Evolutionary conservation across 1,140 invertebrate species (phyloP).

Genomic region (Microplitis demolitor): DNA sequence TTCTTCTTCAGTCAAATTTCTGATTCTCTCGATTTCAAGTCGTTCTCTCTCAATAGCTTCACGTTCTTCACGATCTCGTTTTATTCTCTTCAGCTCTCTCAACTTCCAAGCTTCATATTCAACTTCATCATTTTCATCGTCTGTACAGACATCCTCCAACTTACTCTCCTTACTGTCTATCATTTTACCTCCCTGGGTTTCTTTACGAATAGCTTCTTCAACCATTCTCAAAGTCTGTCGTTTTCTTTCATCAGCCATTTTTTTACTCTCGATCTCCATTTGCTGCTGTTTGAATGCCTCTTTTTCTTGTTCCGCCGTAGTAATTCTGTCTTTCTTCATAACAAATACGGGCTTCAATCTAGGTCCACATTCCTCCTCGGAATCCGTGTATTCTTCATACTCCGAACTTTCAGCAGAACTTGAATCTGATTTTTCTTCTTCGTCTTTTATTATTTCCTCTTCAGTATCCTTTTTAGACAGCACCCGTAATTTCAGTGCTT

Average conservation of each 20-base stretch:
- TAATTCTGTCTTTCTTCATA: conserved; percentile 90
- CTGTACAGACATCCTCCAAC: conserved; percentile 90
- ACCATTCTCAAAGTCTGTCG: conserved; percentile 88
- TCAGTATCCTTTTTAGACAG: conserved; percentile 72
- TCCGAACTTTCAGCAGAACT: conserved; percentile 78
- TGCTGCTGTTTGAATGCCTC: conserved; percentile 84
- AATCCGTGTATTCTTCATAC: conserved; percentile 88
- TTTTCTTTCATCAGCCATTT: conserved; percentile 68
- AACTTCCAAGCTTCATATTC: conserved; percentile 99
- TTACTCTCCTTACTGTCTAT: conserved; percentile 67
- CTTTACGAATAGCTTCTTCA: conserved; percentile 85
- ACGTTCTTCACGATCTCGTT: conserved; percentile 92
- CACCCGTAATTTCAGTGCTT: conserved; percentile 71
- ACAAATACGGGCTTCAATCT: conserved; percentile 97
- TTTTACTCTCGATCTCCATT: conserved; percentile 68
- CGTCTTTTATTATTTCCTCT: conserved; percentile 67
- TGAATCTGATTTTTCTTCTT: conserved; percentile 80
- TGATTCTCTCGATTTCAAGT: conserved; percentile 86
- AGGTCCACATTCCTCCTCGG: conserved; percentile 86
- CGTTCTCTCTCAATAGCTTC: conserved; percentile 88
- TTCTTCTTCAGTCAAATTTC: conserved; percentile 97
- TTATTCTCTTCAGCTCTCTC: conserved; percentile 93
- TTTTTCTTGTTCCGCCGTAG: conserved; percentile 92
- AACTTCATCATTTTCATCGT: conserved; percentile 97
- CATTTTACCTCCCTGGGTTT: conserved; percentile 58